Base-by-base conservation (phyloP, 2,797 vertebrate genomes). In the Threskiornis aethiopicus region DNA sequence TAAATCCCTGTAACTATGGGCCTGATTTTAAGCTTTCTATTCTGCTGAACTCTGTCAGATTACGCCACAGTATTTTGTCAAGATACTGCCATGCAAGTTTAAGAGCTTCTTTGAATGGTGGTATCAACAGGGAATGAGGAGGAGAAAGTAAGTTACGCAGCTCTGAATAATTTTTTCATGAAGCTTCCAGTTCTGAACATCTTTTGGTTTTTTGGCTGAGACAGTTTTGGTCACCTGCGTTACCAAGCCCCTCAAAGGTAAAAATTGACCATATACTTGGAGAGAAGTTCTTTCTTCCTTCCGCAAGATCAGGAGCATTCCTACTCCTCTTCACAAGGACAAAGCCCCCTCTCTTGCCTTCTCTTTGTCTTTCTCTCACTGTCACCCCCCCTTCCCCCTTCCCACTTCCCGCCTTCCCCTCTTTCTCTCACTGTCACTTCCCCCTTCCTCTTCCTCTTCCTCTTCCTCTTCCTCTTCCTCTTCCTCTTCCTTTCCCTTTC, bases 351-450 rank as follows among this genome's bases (percentile, higher is more conserved):
- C 16, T 73, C 15, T 66, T 57, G 25, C 16, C 35, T 73, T 73
- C 47, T 80, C 17, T 49, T 85, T 49, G 31, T 22, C 46, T 73
- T 41, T 85, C 26, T 84, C 10, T 79, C 26, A 41, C 16, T 66
- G 33, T 58, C 26, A 39, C 11, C 54, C 10, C 8, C 10, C 20
- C 26, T 31, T 0, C 3, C 13, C 5, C 4, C 10, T 3, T 8
- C 16, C 25, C 49, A 11, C 19, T 5, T 46, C 20, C 46, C 47
- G 12, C 22, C 6, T 11, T 22, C 19, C 19, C 8, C 44, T 28
- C 15, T 16, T 29, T 39, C 20, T 18, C 11, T 21, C 17, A 33
- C 13, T 21, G 11, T 11, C 39, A 39, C 39, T 39, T 11, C 39
- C 39, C 39, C 39, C 39, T 41, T 55, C 25, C 59, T 14, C 42